phyloP scores from a whole-genome alignment of 2,113 vertebrate genomes.

The Muscicapa adusta region DNA sequence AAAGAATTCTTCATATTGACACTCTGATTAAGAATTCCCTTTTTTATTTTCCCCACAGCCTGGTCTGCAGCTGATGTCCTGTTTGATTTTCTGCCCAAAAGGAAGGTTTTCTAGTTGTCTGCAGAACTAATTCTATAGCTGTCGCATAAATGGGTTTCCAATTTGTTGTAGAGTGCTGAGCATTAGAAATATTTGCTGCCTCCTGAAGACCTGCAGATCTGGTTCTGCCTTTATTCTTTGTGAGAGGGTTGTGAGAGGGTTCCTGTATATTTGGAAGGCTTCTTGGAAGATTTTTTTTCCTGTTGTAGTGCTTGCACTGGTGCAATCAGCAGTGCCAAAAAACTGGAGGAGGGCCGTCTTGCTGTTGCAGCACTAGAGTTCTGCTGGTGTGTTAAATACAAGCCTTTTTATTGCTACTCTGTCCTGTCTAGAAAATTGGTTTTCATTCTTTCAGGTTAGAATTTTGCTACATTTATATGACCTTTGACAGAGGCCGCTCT shows the following conservation, averaged over 20 bases:
- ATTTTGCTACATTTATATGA: not conserved
- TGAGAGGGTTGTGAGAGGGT: not conserved
- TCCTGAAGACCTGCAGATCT: not conserved
- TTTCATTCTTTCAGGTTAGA: not conserved
- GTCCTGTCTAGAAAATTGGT: not conserved
- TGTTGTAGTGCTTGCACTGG: not conserved
- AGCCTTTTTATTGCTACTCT: not conserved
- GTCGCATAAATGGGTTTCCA: not conserved
- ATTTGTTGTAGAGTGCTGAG: not conserved
- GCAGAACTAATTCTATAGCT: not conserved
- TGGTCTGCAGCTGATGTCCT: not conserved
- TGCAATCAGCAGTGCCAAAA: not conserved
- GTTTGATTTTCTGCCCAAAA: not conserved
- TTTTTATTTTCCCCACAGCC: not conserved
- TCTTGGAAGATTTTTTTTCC: not conserved
- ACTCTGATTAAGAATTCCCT: not conserved
- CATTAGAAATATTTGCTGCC: not conserved
- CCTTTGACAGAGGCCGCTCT: not conserved
- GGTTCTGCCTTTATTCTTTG: not conserved
- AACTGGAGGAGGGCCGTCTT: not conserved
- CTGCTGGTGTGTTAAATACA: not conserved
- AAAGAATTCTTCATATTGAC: not conserved
- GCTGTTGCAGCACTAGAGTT: not conserved
- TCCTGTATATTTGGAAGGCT: not conserved
- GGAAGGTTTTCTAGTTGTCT: not conserved